Percentiles rank a stretch among this genome's conserved stretches.
These are phyloP conservation scores for Mormyrus lacerda DNA, from an alignment of 2,113 vertebrate genomes.

Conservation along the genomic window DNA sequence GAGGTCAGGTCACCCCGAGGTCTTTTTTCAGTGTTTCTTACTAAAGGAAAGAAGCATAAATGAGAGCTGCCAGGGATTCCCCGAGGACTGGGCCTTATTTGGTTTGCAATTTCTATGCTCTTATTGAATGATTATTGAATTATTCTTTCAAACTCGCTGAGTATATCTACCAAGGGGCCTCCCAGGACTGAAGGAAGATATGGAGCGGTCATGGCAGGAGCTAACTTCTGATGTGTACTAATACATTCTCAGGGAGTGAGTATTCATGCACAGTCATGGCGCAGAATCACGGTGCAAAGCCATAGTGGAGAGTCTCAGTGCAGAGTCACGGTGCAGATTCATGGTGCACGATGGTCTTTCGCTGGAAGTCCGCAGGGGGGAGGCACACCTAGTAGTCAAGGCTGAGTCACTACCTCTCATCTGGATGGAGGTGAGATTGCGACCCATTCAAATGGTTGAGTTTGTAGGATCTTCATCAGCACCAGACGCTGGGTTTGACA, in stretches of 20 bases:
- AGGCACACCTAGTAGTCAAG: neutral
- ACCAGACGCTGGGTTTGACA: neutral
- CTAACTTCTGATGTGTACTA: neutral
- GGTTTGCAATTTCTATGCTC: neutral
- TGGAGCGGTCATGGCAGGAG: neutral
- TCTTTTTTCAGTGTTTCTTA: neutral
- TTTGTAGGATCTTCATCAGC: neutral
- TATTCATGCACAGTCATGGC: neutral
- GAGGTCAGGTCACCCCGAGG: neutral
- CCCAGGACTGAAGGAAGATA: neutral
- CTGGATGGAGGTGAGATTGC: neutral
- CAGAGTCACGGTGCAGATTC: neutral
- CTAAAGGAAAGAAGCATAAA: neutral
- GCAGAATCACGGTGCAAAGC: neutral
- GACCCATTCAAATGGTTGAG: neutral
- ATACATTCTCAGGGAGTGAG: neutral
- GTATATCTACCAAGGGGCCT: neutral
- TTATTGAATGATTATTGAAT: neutral
- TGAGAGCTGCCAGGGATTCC: neutral
- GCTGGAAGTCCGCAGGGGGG: neutral
- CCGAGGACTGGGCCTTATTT: neutral
- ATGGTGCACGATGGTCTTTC: neutral
- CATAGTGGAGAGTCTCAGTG: neutral
- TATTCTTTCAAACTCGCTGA: neutral
- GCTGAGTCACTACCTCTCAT: neutral